These are phyloP conservation scores for Rhopalosiphum maidis DNA, from an alignment of 1,140 invertebrate genomes.

Conservation along the genomic window DNA sequence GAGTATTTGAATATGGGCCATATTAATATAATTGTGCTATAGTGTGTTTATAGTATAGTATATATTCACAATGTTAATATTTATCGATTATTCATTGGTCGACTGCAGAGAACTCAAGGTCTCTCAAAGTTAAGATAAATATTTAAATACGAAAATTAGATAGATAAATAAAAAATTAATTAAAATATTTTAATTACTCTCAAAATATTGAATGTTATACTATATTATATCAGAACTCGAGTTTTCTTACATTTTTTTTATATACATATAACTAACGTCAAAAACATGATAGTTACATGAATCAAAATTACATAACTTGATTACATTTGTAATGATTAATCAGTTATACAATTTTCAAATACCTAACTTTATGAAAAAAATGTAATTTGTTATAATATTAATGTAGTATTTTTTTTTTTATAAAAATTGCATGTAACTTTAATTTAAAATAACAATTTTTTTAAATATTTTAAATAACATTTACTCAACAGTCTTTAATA, in stretches of 20 bases:
- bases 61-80: neutral
- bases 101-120: neutral
- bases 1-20: no score
- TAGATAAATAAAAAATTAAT: neutral
- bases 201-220: neutral
- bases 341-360: neutral
- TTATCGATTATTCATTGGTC: neutral
- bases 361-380: neutral
- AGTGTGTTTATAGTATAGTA: no score
- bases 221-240: neutral
- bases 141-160: neutral
- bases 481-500: neutral
- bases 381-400: no score
- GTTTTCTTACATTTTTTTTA: neutral
- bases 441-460: neutral
- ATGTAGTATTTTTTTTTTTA: neutral
- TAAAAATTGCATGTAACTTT: neutral
- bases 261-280: neutral
- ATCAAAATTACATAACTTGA: neutral
- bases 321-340: neutral
- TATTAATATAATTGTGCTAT: no score
- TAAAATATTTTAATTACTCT: neutral
- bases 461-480: neutral
- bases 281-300: neutral
- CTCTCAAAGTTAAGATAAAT: neutral